Evolutionary conservation across 2,113 vertebrate genomes (phyloP).

Genomic region (Catharus minimus): DNA sequence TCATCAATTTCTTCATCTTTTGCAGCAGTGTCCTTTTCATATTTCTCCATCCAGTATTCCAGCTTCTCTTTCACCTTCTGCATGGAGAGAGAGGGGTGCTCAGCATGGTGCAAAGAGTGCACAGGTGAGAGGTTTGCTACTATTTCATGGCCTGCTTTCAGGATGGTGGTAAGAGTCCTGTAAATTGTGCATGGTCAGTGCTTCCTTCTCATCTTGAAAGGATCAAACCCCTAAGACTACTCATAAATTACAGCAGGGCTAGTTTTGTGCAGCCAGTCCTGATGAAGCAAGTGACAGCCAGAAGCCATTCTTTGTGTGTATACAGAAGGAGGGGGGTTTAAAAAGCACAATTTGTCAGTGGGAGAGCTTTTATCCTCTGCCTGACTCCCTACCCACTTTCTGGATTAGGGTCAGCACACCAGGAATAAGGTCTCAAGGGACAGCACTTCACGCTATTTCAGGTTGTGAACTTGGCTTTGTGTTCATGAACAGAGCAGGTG

Average conservation of each 20-base stretch:
- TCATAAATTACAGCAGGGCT: not conserved
- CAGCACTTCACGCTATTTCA: not conserved
- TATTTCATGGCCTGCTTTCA: not conserved
- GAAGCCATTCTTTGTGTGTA: not conserved
- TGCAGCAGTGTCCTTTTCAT: slow-evolving; percentile 76
- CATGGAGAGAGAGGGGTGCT: not conserved
- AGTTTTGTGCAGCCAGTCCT: not conserved
- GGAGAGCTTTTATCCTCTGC: not conserved
- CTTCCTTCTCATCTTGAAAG: not conserved
- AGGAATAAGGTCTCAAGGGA: not conserved
- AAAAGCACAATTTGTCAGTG: not conserved
- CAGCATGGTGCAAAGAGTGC: not conserved
- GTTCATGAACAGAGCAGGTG: slow-evolving; percentile 30
- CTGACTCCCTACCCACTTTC: not conserved
- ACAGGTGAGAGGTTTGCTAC: not conserved
- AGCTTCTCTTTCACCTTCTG: slow-evolving; percentile 79
- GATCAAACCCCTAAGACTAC: not conserved
- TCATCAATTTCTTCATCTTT: slow-evolving; percentile 77
- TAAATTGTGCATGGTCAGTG: not conserved
- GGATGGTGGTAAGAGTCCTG: not conserved
- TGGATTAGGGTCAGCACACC: not conserved
- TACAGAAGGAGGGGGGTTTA: not conserved
- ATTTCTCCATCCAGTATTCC: slow-evolving; percentile 83
- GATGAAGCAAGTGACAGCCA: not conserved
- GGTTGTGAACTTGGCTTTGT: slow-evolving; percentile 44